Evolutionary conservation across 2,113 vertebrate species (phyloP).

Genomic region (Lycocorax pyrrhopterus): DNA sequence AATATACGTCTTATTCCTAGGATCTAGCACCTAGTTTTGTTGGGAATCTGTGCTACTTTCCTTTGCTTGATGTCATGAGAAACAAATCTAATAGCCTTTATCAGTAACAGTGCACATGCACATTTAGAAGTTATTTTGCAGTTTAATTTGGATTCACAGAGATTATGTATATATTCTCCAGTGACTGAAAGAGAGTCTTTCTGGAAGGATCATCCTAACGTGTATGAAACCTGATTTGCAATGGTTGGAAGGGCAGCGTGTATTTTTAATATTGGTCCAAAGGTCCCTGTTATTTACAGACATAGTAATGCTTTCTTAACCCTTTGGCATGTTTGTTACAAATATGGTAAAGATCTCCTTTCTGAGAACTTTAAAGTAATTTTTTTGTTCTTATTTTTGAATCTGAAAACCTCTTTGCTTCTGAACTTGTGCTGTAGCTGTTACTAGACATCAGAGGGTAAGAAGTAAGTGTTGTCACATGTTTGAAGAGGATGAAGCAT

Average conservation of each 20-base stretch:
- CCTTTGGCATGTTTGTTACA: background rate
- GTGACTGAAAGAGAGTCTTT: background rate
- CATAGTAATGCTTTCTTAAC: background rate
- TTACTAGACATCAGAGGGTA: background rate
- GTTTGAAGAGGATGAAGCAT: background rate
- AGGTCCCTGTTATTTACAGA: background rate
- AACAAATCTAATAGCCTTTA: slow-evolving; percentile 65
- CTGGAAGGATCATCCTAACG: background rate
- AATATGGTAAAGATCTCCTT: background rate
- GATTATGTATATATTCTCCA: background rate
- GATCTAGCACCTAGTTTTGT: slow-evolving; percentile 66
- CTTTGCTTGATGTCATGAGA: slow-evolving; percentile 40
- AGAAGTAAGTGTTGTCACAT: background rate
- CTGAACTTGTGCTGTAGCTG: background rate
- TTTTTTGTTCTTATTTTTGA: background rate
- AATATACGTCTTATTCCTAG: slow-evolving; percentile 66
- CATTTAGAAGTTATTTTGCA: background rate
- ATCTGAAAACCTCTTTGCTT: background rate
- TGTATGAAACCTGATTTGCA: background rate
- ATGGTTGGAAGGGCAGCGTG: accelerated
- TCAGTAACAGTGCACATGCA: slow-evolving; percentile 1
- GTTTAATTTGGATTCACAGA: background rate
- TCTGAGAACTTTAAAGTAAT: background rate
- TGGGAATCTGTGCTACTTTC: slow-evolving; percentile 33
- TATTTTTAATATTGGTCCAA: background rate